phyloP scores from a whole-genome alignment of 2,797 vertebrate genomes.

The Enteromius mattozi region DNA sequence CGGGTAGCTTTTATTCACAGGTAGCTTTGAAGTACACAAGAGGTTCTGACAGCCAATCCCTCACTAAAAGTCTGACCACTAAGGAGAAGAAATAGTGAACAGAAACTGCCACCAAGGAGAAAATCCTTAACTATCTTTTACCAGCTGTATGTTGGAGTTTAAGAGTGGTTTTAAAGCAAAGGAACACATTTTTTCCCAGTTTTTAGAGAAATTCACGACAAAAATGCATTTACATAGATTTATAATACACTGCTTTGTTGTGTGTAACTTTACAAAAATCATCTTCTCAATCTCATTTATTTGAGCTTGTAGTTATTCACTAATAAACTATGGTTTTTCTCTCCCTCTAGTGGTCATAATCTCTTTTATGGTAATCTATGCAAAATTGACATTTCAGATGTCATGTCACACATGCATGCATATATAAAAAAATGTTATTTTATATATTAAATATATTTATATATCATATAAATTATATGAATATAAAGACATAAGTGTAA shows the following conservation, averaged over 20 bases:
- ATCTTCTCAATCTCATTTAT: neutral
- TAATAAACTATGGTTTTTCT: constrained; percentile 4
- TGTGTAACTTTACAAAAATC: neutral
- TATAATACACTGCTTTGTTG: neutral
- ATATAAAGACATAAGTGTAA: no score
- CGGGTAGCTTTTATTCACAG: constrained; percentile 94
- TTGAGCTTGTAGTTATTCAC: neutral
- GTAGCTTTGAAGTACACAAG: constrained; percentile 84
- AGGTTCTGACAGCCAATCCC: constrained; percentile 31
- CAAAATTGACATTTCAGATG: neutral
- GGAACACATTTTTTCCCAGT: neutral
- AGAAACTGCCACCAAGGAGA: neutral
- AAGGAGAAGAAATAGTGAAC: constrained; percentile 12
- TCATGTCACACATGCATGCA: neutral
- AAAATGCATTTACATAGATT: neutral
- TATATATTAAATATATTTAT: no score
- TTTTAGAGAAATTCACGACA: neutral
- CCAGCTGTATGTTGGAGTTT: neutral
- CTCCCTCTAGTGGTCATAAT: constrained; percentile 41
- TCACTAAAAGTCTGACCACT: constrained; percentile 44
- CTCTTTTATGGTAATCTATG: neutral
- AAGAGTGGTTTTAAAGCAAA: neutral
- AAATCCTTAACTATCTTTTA: neutral
- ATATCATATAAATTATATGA: no score
- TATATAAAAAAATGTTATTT: no score